A percentile compares a stretch with the other conserved stretches of the same genome.
These are phyloP conservation scores for Lepus townsendii DNA, from an alignment of 2,797 vertebrate species.

Conservation along the genomic window DNA sequence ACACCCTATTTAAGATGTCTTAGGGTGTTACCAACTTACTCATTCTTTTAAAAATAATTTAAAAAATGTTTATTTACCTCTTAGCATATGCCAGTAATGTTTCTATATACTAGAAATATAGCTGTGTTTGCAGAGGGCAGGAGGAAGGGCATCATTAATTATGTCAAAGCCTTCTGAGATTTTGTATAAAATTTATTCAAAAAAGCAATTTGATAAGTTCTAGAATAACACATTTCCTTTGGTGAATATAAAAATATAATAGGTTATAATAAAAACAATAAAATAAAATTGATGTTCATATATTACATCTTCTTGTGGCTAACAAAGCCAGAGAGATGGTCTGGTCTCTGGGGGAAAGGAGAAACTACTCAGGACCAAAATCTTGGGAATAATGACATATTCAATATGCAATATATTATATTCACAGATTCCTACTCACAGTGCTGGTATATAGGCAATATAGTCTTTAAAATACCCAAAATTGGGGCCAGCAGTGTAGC, in stretches of 20 bases:
- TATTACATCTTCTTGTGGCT: not conserved
- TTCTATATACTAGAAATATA: not conserved
- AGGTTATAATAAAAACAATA: slow-evolving; percentile 3
- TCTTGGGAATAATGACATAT: not conserved
- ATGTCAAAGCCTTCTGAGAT: not conserved
- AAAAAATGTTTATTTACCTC: slow-evolving; percentile 39
- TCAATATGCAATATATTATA: not conserved
- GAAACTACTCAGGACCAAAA: not conserved
- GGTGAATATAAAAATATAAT: not conserved
- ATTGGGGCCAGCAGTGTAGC: no score
- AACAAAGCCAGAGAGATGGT: not conserved
- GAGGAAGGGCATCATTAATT: not conserved
- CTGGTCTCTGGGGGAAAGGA: not conserved
- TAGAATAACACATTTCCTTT: not conserved
- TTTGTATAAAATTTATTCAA: slow-evolving; percentile 32
- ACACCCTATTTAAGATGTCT: not conserved
- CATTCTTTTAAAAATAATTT: not conserved
- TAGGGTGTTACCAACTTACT: not conserved
- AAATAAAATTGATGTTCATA: slow-evolving; percentile 21
- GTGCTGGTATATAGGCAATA: not conserved
- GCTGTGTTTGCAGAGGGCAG: not conserved
- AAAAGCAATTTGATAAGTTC: slow-evolving; percentile 14
- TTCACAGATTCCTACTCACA: not conserved
- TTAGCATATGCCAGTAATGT: not conserved
- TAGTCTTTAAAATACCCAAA: not conserved